These are phyloP conservation scores for Seladonia tumulorum DNA, from an alignment of 2,888 invertebrate species.

Conservation along the genomic window DNA sequence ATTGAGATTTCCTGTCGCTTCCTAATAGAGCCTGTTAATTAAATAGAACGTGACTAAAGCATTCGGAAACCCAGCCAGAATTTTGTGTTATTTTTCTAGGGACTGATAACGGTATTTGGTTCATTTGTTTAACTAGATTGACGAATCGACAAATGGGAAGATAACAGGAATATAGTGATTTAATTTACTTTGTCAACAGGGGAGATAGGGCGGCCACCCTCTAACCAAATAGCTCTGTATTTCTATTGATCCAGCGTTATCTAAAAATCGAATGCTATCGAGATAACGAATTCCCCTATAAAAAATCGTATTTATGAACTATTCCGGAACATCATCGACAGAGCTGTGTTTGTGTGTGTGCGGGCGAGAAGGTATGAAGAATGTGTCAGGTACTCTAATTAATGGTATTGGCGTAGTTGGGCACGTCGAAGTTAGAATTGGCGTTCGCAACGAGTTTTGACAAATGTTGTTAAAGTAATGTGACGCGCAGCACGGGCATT, in stretches of 20 bases:
- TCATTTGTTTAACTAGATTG: not conserved
- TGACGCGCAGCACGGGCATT: not conserved
- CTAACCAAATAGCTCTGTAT: not conserved
- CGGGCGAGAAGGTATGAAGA: not conserved
- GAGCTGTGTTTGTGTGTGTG: not conserved
- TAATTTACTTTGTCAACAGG: not conserved
- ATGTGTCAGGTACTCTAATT: slow-evolving; percentile 3
- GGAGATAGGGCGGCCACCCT: not conserved
- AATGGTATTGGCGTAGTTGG: not conserved
- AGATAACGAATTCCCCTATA: not conserved
- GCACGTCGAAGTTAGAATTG: not conserved
- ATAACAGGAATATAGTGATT: not conserved
- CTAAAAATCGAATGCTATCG: not conserved
- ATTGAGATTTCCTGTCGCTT: not conserved
- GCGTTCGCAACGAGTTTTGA: not conserved
- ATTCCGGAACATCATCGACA: not conserved
- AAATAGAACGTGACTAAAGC: too few relatives aligned
- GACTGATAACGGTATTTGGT: not conserved
- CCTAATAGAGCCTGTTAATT: too few relatives aligned
- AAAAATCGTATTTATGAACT: not conserved
- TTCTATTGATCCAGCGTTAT: slow-evolving; percentile 1
- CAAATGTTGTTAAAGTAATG: slow-evolving; percentile 10
- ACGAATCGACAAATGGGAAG: not conserved
- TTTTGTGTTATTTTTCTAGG: not conserved
- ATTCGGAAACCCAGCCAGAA: not conserved